A percentile compares a stretch with the other conserved stretches of the same genome.
These are phyloP conservation scores for Cheilosia vulpina DNA, from an alignment of 2,888 invertebrate species.

Conservation along the genomic window DNA sequence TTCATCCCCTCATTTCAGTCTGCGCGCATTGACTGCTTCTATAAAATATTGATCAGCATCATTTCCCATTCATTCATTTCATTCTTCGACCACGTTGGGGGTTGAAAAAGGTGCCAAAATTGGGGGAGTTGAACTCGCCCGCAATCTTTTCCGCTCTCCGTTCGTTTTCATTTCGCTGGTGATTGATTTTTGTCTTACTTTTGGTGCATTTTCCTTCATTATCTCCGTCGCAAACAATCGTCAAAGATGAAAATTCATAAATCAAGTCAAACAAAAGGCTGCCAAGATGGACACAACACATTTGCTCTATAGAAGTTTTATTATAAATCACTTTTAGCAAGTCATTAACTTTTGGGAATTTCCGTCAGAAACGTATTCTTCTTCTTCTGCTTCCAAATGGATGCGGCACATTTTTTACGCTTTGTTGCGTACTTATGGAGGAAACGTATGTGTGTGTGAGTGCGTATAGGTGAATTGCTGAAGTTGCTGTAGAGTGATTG, in stretches of 20 bases:
- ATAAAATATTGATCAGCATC: slow-evolving; percentile 50
- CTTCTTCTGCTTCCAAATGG: slow-evolving; percentile 20
- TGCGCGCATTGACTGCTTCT: not conserved
- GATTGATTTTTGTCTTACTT: slow-evolving; percentile 47
- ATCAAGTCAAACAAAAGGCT: slow-evolving; percentile 50
- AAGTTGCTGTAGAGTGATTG: not conserved
- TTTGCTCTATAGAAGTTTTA: slow-evolving; percentile 8
- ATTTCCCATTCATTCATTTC: slow-evolving; percentile 20
- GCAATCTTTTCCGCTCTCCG: not conserved
- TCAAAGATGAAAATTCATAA: slow-evolving; percentile 29
- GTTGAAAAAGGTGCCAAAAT: not conserved
- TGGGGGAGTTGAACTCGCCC: slow-evolving; percentile 22
- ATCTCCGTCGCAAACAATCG: not conserved
- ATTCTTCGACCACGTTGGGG: not conserved
- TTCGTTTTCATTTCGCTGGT: slow-evolving; percentile 49
- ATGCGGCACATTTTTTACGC: slow-evolving; percentile 31
- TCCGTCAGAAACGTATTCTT: slow-evolving; percentile 6
- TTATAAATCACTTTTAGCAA: slow-evolving; percentile 48
- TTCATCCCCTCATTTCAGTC: not conserved
- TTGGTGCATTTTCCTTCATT: not conserved
- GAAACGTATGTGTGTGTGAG: not conserved
- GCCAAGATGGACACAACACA: slow-evolving; percentile 2
- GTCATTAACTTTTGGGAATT: slow-evolving; percentile 50
- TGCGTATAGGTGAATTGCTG: not conserved
- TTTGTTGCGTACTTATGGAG: slow-evolving; percentile 33